Conservation (phyloP, 2,797 vertebrate species). For the Harpagifer antarcticus region DNA sequence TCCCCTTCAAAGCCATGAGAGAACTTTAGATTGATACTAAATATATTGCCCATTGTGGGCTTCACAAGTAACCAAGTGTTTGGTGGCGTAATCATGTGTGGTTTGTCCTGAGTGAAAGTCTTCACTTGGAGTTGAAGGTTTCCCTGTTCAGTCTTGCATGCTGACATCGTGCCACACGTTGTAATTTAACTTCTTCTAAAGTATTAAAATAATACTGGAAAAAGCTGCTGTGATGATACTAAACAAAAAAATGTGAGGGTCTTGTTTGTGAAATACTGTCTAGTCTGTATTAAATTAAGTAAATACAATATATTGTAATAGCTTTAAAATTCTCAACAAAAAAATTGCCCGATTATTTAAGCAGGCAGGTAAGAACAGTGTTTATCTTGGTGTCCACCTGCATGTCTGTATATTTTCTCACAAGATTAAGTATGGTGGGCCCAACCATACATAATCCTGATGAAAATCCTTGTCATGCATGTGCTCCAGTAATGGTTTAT, state of each 20-base stretch:
- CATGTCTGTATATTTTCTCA: conserved; percentile 31
- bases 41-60: conserved; percentile 82
- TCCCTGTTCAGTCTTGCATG: not conserved
- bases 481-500: conserved; percentile 68
- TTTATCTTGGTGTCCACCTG: conserved; percentile 28
- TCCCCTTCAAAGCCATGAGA: conserved; percentile 81
- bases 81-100: conserved; percentile 80
- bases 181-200: conserved; percentile 19
- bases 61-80: conserved; percentile 78
- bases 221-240: not conserved
- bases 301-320: not conserved
- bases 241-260: not conserved
- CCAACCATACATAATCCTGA: conserved; percentile 72
- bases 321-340: not conserved
- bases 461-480: conserved; percentile 73
- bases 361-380: not conserved
- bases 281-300: not conserved
- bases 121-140: conserved; percentile 46
- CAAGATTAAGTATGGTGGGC: conserved; percentile 43
- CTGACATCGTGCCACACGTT: conserved; percentile 44
- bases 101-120: conserved; percentile 77
- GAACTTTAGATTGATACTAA: conserved; percentile 86
- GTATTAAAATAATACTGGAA: not conserved
- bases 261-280: not conserved
- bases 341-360: not conserved